Evolutionary conservation across 2,888 invertebrate genomes (phyloP).

Genomic region (Gymnocheta viridis): DNA sequence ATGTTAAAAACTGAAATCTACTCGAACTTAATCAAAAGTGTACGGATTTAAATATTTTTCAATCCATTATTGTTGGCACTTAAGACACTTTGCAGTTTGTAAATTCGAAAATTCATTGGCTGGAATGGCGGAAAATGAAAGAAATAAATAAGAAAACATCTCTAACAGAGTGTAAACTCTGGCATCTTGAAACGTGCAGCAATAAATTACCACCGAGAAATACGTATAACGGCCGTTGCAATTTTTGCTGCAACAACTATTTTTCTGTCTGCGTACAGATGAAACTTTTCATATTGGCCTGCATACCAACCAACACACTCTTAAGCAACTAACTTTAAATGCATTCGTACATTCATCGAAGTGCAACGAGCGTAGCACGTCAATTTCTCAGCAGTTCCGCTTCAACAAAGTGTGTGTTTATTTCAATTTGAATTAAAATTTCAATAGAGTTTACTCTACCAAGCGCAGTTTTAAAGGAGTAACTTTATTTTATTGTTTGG

Average conservation of each 20-base stretch:
- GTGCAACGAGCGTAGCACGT: constrained; percentile 40
- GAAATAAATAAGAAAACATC: constrained; percentile 46
- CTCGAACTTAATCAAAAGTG: no score
- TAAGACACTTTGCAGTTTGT: background rate
- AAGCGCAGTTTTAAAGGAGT: background rate
- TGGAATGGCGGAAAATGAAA: background rate
- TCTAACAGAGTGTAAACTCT: constrained; percentile 49
- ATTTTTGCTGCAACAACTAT: background rate
- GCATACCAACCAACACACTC: background rate
- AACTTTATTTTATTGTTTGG: constrained; percentile 45
- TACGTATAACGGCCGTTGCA: constrained; percentile 1
- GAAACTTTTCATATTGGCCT: constrained; percentile 22
- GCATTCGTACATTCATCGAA: constrained; percentile 19
- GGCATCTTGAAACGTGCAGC: constrained; percentile 26
- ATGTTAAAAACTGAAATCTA: no score
- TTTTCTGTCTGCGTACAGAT: background rate
- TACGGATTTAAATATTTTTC: background rate
- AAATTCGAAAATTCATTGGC: background rate
- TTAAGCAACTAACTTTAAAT: background rate
- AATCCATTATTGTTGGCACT: background rate
- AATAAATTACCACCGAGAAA: constrained; percentile 34
- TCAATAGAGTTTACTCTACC: constrained; percentile 67
- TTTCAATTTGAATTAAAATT: constrained; percentile 78
- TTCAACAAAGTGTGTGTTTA: constrained; percentile 71
- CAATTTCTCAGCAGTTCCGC: constrained; percentile 64